phyloP scores from a whole-genome alignment of 1,140 invertebrate species.

The Ruditapes philippinarum region DNA sequence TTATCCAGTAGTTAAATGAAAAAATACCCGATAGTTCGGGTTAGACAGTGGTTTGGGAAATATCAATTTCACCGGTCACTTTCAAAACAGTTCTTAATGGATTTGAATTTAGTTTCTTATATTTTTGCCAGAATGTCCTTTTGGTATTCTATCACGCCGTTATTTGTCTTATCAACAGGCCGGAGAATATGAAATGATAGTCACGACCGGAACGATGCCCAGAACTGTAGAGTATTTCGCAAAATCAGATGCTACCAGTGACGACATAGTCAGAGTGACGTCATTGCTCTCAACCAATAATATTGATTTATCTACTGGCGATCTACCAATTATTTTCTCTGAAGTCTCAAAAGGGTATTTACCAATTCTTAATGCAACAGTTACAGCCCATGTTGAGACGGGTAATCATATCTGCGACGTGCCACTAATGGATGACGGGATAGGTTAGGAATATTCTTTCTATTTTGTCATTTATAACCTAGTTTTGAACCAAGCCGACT shows the following conservation, averaged over 20 bases:
- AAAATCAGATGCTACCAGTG: neutral
- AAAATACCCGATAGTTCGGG: too few species aligned
- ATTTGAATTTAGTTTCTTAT: too few species aligned
- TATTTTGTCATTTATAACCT: too few species aligned
- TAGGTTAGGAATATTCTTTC: constrained; percentile 87
- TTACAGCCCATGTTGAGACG: neutral
- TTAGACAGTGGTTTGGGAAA: too few species aligned
- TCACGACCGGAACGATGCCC: neutral
- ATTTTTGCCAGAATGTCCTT: too few species aligned
- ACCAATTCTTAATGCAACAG: neutral
- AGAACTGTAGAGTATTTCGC: neutral
- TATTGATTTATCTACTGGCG: neutral
- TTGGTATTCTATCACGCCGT: too few species aligned
- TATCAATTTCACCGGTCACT: too few species aligned
- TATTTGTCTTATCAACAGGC: neutral
- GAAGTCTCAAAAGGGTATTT: constrained; percentile 12
- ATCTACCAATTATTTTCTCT: constrained; percentile 16
- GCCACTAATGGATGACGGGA: constrained; percentile 92
- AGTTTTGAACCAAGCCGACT: too few species aligned
- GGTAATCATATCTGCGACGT: neutral
- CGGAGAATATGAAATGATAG: neutral
- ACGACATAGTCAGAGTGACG: neutral
- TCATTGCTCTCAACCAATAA: neutral
- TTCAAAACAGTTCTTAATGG: too few species aligned
- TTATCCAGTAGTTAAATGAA: too few species aligned